Percentiles rank a stretch among this genome's conserved stretches.
phyloP scores from a whole-genome alignment of 2,888 invertebrate species.

The Rhingia campestris region DNA sequence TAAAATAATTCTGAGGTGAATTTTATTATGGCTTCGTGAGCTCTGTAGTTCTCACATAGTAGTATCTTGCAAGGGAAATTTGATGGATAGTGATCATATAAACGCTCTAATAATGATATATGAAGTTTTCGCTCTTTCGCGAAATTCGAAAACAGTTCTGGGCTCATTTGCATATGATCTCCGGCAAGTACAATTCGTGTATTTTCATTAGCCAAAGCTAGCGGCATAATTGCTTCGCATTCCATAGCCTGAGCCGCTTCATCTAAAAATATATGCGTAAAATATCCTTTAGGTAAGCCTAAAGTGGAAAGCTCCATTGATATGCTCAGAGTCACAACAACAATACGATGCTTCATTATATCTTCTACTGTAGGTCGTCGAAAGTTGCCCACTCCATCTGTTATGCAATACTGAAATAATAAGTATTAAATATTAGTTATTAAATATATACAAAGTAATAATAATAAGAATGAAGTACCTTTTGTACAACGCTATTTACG shows the following conservation, averaged over 20 bases:
- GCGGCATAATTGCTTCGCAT: slow-evolving; percentile 91
- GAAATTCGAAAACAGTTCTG: slow-evolving; percentile 90
- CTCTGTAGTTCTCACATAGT: slow-evolving; percentile 91
- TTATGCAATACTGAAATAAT: slow-evolving; percentile 87
- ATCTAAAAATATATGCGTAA: slow-evolving; percentile 92
- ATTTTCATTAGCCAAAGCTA: slow-evolving; percentile 88
- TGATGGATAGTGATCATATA: slow-evolving; percentile 90
- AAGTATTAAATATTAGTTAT: slow-evolving; percentile 13
- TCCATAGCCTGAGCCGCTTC: slow-evolving; percentile 95
- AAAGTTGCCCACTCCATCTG: slow-evolving; percentile 86
- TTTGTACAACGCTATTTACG: slow-evolving; percentile 87
- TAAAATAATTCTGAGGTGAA: slow-evolving; percentile 93
- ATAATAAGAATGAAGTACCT: slow-evolving; percentile 81
- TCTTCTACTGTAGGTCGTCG: slow-evolving; percentile 88
- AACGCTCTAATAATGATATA: slow-evolving; percentile 89
- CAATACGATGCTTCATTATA: slow-evolving; percentile 87
- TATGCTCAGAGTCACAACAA: slow-evolving; percentile 91
- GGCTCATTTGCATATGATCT: slow-evolving; percentile 93
- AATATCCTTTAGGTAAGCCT: slow-evolving; percentile 86
- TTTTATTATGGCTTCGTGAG: slow-evolving; percentile 91
- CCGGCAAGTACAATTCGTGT: slow-evolving; percentile 92
- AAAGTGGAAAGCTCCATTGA: slow-evolving; percentile 89
- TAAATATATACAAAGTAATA: background rate
- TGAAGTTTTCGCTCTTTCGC: slow-evolving; percentile 88
- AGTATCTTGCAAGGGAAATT: slow-evolving; percentile 90